Base-by-base conservation (phyloP, 2,888 invertebrate species). In the Lasioglossum vierecki region DNA sequence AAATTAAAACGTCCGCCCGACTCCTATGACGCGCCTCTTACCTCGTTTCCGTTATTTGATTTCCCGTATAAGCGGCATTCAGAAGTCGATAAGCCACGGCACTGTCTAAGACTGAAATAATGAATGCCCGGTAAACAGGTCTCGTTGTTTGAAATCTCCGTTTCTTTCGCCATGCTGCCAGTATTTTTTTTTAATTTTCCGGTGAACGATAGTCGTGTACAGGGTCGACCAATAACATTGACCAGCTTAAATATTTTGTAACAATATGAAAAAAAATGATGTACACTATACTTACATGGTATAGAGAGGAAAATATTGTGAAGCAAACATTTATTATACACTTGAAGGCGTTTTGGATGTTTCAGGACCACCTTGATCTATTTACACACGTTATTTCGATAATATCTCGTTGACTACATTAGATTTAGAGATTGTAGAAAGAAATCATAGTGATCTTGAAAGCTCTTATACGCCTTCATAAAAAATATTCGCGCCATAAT, bases 1-100 rank as follows among this genome's bases (percentile, higher is more conserved):
- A 94, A 94, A 94, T 94, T 94, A 94, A 94, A 94, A 93, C 91
- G 92, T 91, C 92, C 89, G 87, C 90, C 87, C 84, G 83, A 18
- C 88, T 87, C 86, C 88, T 46, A 44, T 80, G 53, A 80, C 80
- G 72, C 83, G 49, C 83, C 89, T 79, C 82, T 85, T 88, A 79
- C 75, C 85, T 41, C 74, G 60, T 81, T 60, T 75, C 82, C 83
- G 82, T 85, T 91, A 90, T 88, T 90, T 81, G 84, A 79, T 80
- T 87, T 30, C 49, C 70, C 73, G 81, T 86, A 84, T 84, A 86
- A 85, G 80, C 84, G 85, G 63, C 63, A 85, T 82, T 86, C 79
- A 77, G 83, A 81, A 84, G 88, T 87, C 86, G 87, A 91, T 89
- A 84, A 86, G 79, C 82, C 41, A 46, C 49, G 57, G 66, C 63